These are phyloP conservation scores for Plagiodera versicolora DNA, from an alignment of 2,888 invertebrate genomes.

Conservation along the genomic window DNA sequence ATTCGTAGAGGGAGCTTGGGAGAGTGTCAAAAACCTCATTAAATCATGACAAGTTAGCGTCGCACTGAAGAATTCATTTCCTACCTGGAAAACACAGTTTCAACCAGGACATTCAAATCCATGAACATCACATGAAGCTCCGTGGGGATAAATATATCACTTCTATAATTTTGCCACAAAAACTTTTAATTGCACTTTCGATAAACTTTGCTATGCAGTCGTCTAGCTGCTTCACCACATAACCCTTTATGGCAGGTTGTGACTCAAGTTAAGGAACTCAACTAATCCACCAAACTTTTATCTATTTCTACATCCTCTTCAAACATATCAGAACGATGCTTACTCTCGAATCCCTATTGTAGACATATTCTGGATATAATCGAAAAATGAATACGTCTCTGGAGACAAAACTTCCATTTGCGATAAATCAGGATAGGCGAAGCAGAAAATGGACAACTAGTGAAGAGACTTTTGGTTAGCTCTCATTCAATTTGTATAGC, in stretches of 20 bases:
- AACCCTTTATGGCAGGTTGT: constrained; percentile 1
- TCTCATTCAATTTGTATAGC: not conserved
- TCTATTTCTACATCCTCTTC: too few species aligned
- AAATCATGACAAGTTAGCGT: too few species aligned
- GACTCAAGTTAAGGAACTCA: constrained; percentile 14
- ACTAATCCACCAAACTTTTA: not conserved
- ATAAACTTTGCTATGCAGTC: not conserved
- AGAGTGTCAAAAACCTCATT: too few species aligned
- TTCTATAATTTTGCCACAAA: not conserved
- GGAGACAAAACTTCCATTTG: constrained; percentile 27
- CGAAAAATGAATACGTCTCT: constrained; percentile 25
- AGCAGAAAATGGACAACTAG: constrained; percentile 14
- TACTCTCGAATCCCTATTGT: too few species aligned
- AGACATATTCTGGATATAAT: too few species aligned
- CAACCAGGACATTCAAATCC: too few species aligned
- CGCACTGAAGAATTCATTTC: too few species aligned
- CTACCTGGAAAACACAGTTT: too few species aligned
- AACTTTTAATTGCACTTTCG: constrained; percentile 6
- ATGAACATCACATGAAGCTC: not conserved
- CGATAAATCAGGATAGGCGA: constrained; percentile 27
- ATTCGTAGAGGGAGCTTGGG: too few species aligned
- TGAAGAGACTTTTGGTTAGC: not conserved
- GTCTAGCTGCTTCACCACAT: constrained; percentile 1
- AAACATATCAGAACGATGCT: too few species aligned
- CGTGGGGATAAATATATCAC: not conserved